A percentile compares a stretch with the other conserved stretches of the same genome.
Evolutionary conservation across 2,888 invertebrate genomes (phyloP).

Genomic region (Pedicia rivosa): DNA sequence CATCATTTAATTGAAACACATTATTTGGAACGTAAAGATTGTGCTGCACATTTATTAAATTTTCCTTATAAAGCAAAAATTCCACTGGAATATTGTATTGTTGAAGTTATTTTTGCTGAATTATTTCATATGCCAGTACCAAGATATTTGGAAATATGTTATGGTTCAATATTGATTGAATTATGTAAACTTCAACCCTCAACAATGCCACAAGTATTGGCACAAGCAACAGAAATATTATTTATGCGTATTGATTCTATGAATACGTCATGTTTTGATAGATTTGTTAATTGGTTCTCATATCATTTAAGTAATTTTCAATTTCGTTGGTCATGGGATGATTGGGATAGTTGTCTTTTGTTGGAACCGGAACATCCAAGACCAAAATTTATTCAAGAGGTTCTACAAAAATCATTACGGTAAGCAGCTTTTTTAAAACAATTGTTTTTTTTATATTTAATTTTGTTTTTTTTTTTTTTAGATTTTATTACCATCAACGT

Average conservation of each 20-base stretch:
- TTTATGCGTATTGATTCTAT: conserved; percentile 92
- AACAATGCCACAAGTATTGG: conserved; percentile 93
- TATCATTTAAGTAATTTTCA: conserved; percentile 99
- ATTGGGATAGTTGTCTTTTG: conserved; percentile 78
- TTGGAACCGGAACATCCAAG: conserved; percentile 80
- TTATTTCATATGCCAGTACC: conserved; percentile 84
- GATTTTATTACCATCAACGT: conserved; percentile 86
- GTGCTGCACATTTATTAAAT: conserved; percentile 79
- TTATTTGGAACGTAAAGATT: conserved; percentile 82
- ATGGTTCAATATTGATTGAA: conserved; percentile 91
- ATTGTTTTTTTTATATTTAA: conserved; percentile 6
- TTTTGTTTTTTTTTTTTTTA: conserved; percentile 23
- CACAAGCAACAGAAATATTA: conserved; percentile 94
- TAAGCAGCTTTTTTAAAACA: conserved; percentile 25
- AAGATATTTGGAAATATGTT: conserved; percentile 78
- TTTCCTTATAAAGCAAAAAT: conserved; percentile 89
- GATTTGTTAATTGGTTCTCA: conserved; percentile 94
- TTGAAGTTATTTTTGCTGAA: conserved; percentile 92
- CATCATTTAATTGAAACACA: conserved; percentile 83
- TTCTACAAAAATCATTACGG: conserved; percentile 80
- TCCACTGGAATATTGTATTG: conserved; percentile 94
- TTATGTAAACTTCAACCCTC: conserved; percentile 92
- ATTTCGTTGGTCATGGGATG: conserved; percentile 98
- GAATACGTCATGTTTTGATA: conserved; percentile 93
- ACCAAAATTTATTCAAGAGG: conserved; percentile 87